Percentiles rank a stretch among this genome's conserved stretches.
Conservation (phyloP, 2,113 vertebrate species). For the Calyptommatus sinebrachiatus region DNA sequence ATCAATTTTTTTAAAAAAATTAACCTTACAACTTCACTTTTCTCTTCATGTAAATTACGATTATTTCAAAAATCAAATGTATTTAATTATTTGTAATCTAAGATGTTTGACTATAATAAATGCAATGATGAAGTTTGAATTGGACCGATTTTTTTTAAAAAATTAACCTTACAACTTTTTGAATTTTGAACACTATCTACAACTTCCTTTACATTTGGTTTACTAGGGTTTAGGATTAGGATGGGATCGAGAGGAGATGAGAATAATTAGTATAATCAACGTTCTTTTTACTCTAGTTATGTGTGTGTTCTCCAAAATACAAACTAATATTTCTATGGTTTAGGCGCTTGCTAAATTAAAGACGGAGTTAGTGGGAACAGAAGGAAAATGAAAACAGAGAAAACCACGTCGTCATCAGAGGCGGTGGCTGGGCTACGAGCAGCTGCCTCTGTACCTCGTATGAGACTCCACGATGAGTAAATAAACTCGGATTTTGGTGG, state of each 20-base stretch:
- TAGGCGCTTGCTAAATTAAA: not conserved
- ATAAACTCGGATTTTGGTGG: constrained; percentile 4
- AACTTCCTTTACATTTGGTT: not conserved
- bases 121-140: too few relatives aligned
- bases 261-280: not conserved
- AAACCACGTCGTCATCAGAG: not conserved
- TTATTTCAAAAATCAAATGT: too few relatives aligned
- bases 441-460: not conserved
- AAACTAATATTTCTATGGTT: too few relatives aligned
- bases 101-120: too few relatives aligned
- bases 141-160: too few relatives aligned
- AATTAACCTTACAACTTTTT: too few relatives aligned
- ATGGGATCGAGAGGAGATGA: not conserved
- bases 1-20: too few relatives aligned
- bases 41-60: too few relatives aligned
- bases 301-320: not conserved
- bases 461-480: not conserved
- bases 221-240: not conserved
- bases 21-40: too few relatives aligned
- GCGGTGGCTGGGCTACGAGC: not conserved
- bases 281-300: not conserved
- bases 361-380: not conserved
- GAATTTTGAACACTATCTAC: too few relatives aligned
- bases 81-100: too few relatives aligned
- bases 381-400: not conserved